Base-by-base conservation (phyloP, 2,113 vertebrate species). In the Crypturellus undulatus region DNA sequence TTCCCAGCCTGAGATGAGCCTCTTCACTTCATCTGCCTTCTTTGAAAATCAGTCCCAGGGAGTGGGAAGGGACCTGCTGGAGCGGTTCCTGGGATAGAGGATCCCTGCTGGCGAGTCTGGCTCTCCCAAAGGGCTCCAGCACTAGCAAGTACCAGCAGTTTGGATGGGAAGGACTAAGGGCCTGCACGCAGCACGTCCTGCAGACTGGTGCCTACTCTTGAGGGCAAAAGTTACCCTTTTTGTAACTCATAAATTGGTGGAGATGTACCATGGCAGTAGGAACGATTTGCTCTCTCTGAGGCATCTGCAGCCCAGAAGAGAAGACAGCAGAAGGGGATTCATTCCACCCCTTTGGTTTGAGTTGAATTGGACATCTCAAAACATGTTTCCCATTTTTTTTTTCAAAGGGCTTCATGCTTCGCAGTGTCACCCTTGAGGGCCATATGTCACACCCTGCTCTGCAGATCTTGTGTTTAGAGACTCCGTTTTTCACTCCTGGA, bases 401-500 rank as follows among this genome's bases (percentile, higher is more conserved):
- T 47, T 47, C 7, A 9, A 16, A 17, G 52, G 52, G 13, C 52
- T 86, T 22, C 25, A 1, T 92, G 56, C 58, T 95, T 96, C 84
- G 58, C 59, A 67, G 1, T 84, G 80, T 81, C 59, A 70, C 94
- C 62, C 76, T 90, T 72, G 54, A 89, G 73, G 90, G 72, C 85
- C 52, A 76, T 79, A 80, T 92, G 92, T 96, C 83, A 79, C 85
- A 51, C 91, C 73, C 73, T 89, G 76, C 70, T 92, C 87, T 96
- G 89, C 71, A 82, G 67, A 77, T 89, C 86, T 90, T 84, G 84
- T 77, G 85, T 95, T 96, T 90, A 89, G 72, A 62, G 91, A 70
- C 78, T 72, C 79, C 90, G 80, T 73, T 95, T 94, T 93, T 94
- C 91, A 72, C 78, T 96, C 43, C 7, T 58, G 73, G 81, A 92